Base-by-base conservation (phyloP, 2,113 vertebrate species). In the Amphiprion ocellaris region DNA sequence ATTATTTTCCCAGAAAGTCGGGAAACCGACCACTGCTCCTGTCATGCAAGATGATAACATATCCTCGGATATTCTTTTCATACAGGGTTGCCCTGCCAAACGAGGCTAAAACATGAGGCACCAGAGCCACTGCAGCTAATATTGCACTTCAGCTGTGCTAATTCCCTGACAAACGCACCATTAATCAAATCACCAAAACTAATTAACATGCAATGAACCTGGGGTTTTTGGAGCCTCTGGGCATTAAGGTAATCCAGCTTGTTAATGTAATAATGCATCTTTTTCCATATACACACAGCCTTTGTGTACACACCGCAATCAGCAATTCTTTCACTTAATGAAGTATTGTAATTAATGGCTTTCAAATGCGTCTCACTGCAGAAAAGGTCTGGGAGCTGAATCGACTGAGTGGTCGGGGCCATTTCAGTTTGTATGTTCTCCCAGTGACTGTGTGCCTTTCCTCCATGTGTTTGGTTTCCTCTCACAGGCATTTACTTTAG, bases 131-230 rank as follows among this genome's bases (percentile, higher is more conserved):
- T 58, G 60, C 23, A 58, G 19, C 46, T 68, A 33, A 52, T 59
- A 49, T 12, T 79, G 49, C 47, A 59, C 61, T 74, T 54, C 10
- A 69, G 63, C 41, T 46, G 41, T 14, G 41, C 33, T 77, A 60
- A 74, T 74, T 77, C 47, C 23, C 47, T 41, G 14, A 65, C 24
- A 79, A 81, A 79, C 23, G 26, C n/a, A 47, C 46, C 23, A 69
- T 77, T 71, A 73, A 69, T 84, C 64, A 58, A 66, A 69, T 58
- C 17, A 77, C 37, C 11, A 33, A 47, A 81, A 66, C 61, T 77
- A 87, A 78, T 83, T 81, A 81, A 67, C 26, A 37, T 46, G 58
- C 41, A 58, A 65, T 77, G 63, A 70, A 82, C 46, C 55, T 54
- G 39, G 71, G 63, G 63, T 39, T 79, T 69, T 41, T 26, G 2